Percentiles rank a stretch among this genome's conserved stretches.
Conservation (phyloP, 2,113 vertebrate genomes). For the Mugil cephalus region DNA sequence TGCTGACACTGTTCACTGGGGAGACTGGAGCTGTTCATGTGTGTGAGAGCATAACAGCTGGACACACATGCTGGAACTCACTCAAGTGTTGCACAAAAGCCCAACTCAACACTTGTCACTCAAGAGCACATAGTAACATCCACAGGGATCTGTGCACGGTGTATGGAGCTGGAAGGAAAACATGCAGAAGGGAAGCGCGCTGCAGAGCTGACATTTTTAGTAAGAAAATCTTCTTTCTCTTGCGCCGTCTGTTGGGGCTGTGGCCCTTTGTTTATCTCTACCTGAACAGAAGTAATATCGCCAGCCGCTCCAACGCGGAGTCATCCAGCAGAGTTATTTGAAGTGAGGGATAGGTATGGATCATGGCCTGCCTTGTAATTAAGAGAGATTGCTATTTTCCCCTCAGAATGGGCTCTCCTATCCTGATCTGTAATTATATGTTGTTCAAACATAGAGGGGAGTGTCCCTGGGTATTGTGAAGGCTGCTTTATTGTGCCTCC, state of each 20-base stretch:
- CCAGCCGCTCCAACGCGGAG: slow-evolving; percentile 53
- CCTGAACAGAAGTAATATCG: slow-evolving; percentile 67
- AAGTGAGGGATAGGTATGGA: slow-evolving; percentile 77
- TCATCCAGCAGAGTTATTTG: slow-evolving; percentile 69
- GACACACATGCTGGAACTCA: slow-evolving; percentile 59
- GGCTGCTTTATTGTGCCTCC: slow-evolving; percentile 66
- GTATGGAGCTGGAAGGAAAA: slow-evolving; percentile 36
- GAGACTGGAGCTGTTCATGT: slow-evolving; percentile 41
- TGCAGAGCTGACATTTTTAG: not conserved
- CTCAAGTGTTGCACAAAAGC: slow-evolving; percentile 70
- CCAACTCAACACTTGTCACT: slow-evolving; percentile 69
- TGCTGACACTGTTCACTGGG: slow-evolving; percentile 49
- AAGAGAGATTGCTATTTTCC: slow-evolving; percentile 82
- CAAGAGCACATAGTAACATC: slow-evolving; percentile 63
- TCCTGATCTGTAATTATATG: slow-evolving; percentile 83
- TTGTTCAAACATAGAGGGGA: slow-evolving; percentile 82
- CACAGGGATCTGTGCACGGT: slow-evolving; percentile 36
- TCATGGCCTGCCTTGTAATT: slow-evolving; percentile 80
- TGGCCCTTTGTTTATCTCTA: slow-evolving; percentile 47
- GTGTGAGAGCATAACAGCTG: slow-evolving; percentile 67
- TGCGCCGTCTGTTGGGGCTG: not conserved
- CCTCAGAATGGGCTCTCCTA: slow-evolving; percentile 78
- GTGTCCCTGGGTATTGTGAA: slow-evolving; percentile 78
- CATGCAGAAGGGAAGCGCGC: slow-evolving; percentile 26
- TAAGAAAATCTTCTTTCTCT: not conserved